Percentiles rank a stretch among this genome's conserved stretches.
These are phyloP conservation scores for Hemicordylus capensis DNA, from an alignment of 2,113 vertebrate species.

Conservation along the genomic window DNA sequence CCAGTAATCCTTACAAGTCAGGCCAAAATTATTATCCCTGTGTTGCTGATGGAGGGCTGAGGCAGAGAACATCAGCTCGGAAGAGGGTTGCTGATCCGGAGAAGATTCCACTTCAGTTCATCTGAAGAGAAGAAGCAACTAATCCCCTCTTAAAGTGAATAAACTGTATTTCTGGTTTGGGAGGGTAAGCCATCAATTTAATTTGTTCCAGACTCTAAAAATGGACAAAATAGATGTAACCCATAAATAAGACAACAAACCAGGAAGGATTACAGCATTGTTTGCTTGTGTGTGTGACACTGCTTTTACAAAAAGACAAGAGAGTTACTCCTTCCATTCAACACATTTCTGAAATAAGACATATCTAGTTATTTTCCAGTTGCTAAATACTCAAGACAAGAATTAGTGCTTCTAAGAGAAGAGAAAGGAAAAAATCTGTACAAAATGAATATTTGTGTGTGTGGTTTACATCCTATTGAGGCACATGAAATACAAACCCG, in stretches of 20 bases:
- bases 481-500: slow-evolving; percentile 78
- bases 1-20: background rate
- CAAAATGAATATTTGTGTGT: slow-evolving; percentile 65
- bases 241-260: slow-evolving; percentile 33
- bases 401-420: slow-evolving; percentile 49
- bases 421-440: slow-evolving; percentile 68
- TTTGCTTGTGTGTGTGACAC: slow-evolving; percentile 3
- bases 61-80: slow-evolving; percentile 21
- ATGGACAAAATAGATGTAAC: slow-evolving; percentile 43
- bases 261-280: slow-evolving; percentile 18
- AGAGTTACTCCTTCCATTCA: slow-evolving; percentile 33
- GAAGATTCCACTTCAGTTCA: slow-evolving; percentile 24
- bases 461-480: slow-evolving; percentile 71
- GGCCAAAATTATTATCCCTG: background rate
- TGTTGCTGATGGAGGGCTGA: background rate
- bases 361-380: slow-evolving; percentile 49
- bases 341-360: slow-evolving; percentile 52
- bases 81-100: background rate
- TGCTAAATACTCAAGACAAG: slow-evolving; percentile 43
- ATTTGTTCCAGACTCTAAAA: slow-evolving; percentile 56
- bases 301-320: slow-evolving; percentile 51
- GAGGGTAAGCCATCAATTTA: slow-evolving; percentile 48
- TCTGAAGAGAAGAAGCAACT: slow-evolving; percentile 37
- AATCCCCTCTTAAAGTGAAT: slow-evolving; percentile 34
- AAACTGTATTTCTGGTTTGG: background rate